A percentile compares a stretch with the other conserved stretches of the same genome.
phyloP scores from a whole-genome alignment of 2,888 invertebrate species.

The Isotomurus palustris region DNA sequence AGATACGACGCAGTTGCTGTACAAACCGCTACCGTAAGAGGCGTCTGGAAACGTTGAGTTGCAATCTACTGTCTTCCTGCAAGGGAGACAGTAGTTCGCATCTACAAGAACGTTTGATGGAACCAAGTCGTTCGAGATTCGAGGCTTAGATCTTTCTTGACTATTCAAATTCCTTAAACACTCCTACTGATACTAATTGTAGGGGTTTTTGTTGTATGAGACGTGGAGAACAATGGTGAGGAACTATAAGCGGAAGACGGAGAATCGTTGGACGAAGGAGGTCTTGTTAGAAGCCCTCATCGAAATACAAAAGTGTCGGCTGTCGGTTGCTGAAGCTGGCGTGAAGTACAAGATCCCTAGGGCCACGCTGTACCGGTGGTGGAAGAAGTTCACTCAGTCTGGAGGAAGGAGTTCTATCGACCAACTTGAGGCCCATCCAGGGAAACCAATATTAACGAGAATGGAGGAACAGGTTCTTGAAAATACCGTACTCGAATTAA shows the following conservation, averaged over 20 bases:
- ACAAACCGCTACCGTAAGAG: too few species aligned
- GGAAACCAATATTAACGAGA: conserved; percentile 43
- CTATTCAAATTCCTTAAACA: too few species aligned
- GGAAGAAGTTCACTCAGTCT: conserved; percentile 38
- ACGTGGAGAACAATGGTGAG: conserved; percentile 43
- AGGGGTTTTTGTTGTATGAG: too few species aligned
- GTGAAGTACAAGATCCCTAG: conserved; percentile 41
- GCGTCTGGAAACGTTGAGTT: too few species aligned
- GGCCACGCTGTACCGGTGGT: conserved; percentile 45
- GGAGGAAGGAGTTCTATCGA: conserved; percentile 42
- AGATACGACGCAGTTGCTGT: too few species aligned
- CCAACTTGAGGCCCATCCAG: conserved; percentile 43
- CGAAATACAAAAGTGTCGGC: conserved; percentile 40
- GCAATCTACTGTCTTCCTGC: too few species aligned
- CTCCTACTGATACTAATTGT: too few species aligned
- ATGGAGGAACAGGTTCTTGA: conserved; percentile 46
- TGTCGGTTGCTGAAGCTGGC: conserved; percentile 44
- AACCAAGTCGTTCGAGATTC: too few species aligned
- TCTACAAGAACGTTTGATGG: too few species aligned
- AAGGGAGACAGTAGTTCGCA: too few species aligned
- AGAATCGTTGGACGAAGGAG: conserved; percentile 45
- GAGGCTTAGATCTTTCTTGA: too few species aligned
- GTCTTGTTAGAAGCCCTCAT: conserved; percentile 42
- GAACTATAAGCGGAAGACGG: conserved; percentile 45
- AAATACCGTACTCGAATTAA: conserved; percentile 43